Conservation (phyloP, 2,888 invertebrate genomes). For the Leptopilina syphax region DNA sequence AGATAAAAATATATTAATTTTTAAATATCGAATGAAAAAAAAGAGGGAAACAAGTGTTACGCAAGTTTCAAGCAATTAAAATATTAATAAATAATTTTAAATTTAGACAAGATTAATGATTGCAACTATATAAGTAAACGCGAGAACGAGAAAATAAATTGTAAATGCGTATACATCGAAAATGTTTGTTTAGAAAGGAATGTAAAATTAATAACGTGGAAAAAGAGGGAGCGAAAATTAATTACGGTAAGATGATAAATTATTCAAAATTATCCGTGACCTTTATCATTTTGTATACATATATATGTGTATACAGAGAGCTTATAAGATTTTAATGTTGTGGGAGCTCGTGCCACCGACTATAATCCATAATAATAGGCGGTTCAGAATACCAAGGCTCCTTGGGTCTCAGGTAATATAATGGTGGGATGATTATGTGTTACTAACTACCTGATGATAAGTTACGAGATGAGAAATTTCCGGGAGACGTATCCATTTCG, state of each 20-base stretch:
- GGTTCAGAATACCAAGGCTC: constrained; percentile 29
- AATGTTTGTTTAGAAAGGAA: neutral
- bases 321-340: constrained; percentile 18
- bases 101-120: neutral
- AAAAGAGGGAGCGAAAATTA: constrained; percentile 9
- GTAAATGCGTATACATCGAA: neutral
- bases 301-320: neutral
- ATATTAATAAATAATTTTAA: neutral
- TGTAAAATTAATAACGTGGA: neutral
- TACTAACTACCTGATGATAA: constrained; percentile 36
- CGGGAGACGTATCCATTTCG: constrained; percentile 20
- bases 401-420: constrained; percentile 33
- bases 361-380: constrained; percentile 37
- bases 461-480: constrained; percentile 33
- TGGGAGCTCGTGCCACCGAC: constrained; percentile 37
- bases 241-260: constrained; percentile 3
- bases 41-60: no score
- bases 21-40: no score
- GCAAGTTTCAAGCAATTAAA: no score
- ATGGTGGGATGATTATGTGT: constrained; percentile 38
- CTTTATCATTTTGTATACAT: neutral
- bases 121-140: neutral
- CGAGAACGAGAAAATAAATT: neutral
- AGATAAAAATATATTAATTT: no score
- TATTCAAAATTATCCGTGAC: constrained; percentile 10